Evolutionary conservation across 2,888 invertebrate genomes (phyloP).

Genomic region (Drosophila histrio): DNA sequence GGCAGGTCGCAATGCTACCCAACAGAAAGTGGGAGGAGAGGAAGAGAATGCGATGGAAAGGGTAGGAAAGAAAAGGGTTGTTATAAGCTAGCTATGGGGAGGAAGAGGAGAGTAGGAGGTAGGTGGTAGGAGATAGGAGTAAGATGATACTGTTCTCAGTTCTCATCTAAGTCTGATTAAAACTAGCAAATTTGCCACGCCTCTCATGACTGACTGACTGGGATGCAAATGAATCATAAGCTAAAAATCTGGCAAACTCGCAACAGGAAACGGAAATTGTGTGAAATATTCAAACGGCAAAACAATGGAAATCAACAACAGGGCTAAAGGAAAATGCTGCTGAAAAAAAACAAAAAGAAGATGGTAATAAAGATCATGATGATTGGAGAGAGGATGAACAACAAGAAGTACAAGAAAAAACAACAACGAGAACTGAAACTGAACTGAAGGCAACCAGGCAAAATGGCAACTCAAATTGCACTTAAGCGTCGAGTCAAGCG

Average conservation of each 20-base stretch:
- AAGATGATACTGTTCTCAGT: neutral
- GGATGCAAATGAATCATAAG: conserved; percentile 59
- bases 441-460: conserved; percentile 38
- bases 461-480: conserved; percentile 76
- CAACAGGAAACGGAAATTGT: conserved; percentile 79
- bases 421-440: conserved; percentile 1
- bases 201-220: neutral
- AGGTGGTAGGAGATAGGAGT: neutral
- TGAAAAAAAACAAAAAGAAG: conserved; percentile 12
- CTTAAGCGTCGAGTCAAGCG: conserved; percentile 74
- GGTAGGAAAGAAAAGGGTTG: neutral
- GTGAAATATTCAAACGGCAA: conserved; percentile 59
- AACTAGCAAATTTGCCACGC: conserved; percentile 10
- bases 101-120: neutral
- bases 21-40: neutral
- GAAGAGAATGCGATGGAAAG: conserved; percentile 11
- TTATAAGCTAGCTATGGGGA: neutral
- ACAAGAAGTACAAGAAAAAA: neutral
- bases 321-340: neutral
- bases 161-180: conserved; percentile 48
- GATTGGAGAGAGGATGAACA: neutral
- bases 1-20: conserved; percentile 42
- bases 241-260: conserved; percentile 26
- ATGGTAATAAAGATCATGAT: conserved; percentile 13
- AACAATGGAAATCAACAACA: conserved; percentile 57